Evolutionary conservation across 2,113 vertebrate genomes (phyloP).

Genomic region (Lepidothrix coronata): DNA sequence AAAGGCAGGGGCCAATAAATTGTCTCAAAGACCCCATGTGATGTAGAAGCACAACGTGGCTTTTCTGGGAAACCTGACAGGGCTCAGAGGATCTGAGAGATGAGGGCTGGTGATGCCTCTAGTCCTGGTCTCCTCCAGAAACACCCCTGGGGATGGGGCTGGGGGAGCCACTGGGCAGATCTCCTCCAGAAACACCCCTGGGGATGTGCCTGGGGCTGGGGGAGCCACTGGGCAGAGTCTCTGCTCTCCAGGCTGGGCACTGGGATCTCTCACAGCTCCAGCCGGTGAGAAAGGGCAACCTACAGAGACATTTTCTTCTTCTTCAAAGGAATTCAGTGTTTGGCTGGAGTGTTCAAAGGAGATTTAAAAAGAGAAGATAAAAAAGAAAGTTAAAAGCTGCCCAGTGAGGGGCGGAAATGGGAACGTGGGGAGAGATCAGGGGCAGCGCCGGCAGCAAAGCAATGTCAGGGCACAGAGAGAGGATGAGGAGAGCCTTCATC

Average conservation of each 20-base stretch:
- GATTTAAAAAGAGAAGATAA: conserved; percentile 52
- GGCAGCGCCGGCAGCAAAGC: background rate
- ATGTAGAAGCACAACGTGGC: background rate
- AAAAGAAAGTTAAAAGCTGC: conserved; percentile 63
- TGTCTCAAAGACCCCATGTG: background rate
- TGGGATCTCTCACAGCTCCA: conserved; percentile 18
- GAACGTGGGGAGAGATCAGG: conserved; percentile 36
- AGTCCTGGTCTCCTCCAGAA: background rate
- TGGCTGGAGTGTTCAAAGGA: conserved; percentile 59
- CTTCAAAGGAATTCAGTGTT: conserved; percentile 50
- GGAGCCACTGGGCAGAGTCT: background rate
- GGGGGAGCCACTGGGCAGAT: background rate
- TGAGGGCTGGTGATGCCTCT: background rate
- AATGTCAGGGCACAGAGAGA: background rate
- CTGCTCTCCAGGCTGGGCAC: background rate
- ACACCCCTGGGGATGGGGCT: background rate
- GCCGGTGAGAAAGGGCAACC: conserved; percentile 51
- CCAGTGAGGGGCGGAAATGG: conserved; percentile 38
- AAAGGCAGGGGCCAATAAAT: background rate
- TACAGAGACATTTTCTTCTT: conserved; percentile 39
- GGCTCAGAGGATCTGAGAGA: background rate
- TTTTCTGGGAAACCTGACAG: background rate
- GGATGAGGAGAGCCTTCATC: conserved; percentile 18
- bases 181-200: background rate
- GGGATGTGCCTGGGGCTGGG: background rate